These are phyloP conservation scores for Takifugu flavidus DNA, from an alignment of 2,113 vertebrate species.

Conservation along the genomic window DNA sequence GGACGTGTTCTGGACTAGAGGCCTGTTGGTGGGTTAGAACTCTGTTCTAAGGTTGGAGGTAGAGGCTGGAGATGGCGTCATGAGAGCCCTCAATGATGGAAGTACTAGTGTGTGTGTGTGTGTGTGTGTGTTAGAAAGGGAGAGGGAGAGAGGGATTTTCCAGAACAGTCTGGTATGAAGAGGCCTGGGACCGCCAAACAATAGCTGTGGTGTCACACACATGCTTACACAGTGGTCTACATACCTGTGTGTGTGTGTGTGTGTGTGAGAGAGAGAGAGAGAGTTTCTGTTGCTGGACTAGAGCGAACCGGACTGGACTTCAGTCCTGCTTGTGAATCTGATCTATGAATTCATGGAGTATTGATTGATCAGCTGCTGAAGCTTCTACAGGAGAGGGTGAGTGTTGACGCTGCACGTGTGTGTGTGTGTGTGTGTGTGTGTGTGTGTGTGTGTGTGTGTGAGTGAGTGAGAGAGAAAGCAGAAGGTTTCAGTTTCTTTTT, in stretches of 20 bases:
- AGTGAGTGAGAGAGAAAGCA: no score
- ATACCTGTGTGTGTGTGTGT: conserved; percentile 10
- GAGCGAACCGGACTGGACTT: conserved; percentile 10
- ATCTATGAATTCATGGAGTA: not conserved
- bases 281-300: conserved; percentile 12
- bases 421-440: not conserved
- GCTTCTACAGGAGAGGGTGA: not conserved
- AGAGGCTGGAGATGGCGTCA: not conserved
- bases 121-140: not conserved
- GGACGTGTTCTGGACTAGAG: no score
- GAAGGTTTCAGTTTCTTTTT: no score
- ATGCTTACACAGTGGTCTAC: conserved; percentile 12
- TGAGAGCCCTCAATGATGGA: no score
- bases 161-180: conserved; percentile 47
- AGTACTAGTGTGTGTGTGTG: not conserved
- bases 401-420: no score
- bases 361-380: conserved; percentile 1
- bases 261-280: conserved; percentile 35
- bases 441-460: no score
- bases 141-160: conserved; percentile 23
- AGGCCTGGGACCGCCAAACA: conserved; percentile 41
- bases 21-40: no score
- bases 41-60: no score
- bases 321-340: not conserved
- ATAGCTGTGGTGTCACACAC: conserved; percentile 39